Conservation (phyloP, 2,113 vertebrate genomes). For the Plestiodon gilberti region DNA sequence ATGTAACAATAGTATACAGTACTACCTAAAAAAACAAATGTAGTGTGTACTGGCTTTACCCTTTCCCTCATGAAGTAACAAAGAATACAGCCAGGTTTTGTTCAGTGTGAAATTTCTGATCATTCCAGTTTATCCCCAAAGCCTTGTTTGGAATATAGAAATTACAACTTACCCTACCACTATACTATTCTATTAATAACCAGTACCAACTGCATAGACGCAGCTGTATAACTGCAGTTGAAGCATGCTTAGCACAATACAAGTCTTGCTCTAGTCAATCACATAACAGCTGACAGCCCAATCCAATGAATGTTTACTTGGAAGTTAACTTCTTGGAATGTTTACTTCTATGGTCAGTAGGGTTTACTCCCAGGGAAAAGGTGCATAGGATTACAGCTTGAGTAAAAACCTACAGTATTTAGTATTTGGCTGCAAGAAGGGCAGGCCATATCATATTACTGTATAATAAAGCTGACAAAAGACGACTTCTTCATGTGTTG, state of each 20-base stretch:
- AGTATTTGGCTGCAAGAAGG: background rate
- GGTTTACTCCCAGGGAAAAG: background rate
- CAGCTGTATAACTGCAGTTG: background rate
- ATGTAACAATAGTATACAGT: constrained; percentile 9
- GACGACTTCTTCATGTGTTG: background rate
- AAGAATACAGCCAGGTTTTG: constrained; percentile 3
- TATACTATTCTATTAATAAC: background rate
- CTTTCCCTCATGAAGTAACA: background rate
- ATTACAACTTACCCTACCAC: background rate
- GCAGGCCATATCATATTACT: background rate
- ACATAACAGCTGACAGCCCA: background rate
- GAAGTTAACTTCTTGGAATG: no score
- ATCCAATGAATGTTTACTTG: background rate
- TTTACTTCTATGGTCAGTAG: background rate
- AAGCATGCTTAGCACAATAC: background rate
- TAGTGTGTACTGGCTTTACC: background rate
- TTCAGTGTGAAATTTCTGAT: background rate
- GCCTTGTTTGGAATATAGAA: background rate
- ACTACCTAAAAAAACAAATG: background rate
- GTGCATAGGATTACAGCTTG: background rate
- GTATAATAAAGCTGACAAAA: background rate
- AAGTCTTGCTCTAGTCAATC: background rate
- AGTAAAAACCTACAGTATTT: background rate
- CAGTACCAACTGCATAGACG: background rate
- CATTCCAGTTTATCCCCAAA: constrained; percentile 48